phyloP scores from a whole-genome alignment of 2,113 vertebrate species.

The Archocentrus centrarchus region DNA sequence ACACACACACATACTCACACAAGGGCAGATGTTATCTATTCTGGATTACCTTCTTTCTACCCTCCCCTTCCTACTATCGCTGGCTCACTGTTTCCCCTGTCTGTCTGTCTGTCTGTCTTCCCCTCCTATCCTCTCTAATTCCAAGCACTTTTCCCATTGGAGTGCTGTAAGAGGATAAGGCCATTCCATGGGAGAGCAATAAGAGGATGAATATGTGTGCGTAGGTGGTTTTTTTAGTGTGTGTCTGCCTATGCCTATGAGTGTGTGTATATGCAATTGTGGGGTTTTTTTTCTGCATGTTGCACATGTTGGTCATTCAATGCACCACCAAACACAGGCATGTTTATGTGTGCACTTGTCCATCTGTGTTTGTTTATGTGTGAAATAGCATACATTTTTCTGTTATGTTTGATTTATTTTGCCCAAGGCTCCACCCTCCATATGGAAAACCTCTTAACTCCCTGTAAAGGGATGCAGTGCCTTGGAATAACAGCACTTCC shows the following conservation, averaged over 20 bases:
- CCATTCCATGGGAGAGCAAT: conserved; percentile 70
- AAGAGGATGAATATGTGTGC: conserved; percentile 70
- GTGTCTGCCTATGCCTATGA: conserved; percentile 17
- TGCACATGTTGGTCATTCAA: conserved; percentile 4
- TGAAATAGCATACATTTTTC: neutral
- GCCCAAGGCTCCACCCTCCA: conserved; percentile 42
- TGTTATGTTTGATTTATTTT: conserved; percentile 1
- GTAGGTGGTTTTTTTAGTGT: conserved; percentile 31
- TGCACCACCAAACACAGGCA: neutral
- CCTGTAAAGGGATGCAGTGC: conserved; percentile 37
- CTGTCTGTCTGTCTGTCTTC: conserved; percentile 23
- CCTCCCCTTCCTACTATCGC: neutral
- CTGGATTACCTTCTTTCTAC: conserved; percentile 1
- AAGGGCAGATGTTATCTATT: conserved; percentile 24
- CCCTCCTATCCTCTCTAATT: conserved; percentile 60
- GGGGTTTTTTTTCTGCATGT: neutral
- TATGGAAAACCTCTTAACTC: conserved; percentile 47
- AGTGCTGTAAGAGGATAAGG: conserved; percentile 73
- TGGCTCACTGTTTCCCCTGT: conserved; percentile 14
- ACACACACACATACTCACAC: conserved; percentile 9
- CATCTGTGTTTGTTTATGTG: neutral
- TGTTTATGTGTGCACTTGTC: neutral
- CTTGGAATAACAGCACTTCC: conserved; percentile 30
- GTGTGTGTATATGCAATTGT: neutral
- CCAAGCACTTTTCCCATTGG: conserved; percentile 61